Evolutionary conservation across 2,797 vertebrate species (phyloP), one percentile per base, ranked within the genome.

Genomic region (Diceros bicornis): DNA sequence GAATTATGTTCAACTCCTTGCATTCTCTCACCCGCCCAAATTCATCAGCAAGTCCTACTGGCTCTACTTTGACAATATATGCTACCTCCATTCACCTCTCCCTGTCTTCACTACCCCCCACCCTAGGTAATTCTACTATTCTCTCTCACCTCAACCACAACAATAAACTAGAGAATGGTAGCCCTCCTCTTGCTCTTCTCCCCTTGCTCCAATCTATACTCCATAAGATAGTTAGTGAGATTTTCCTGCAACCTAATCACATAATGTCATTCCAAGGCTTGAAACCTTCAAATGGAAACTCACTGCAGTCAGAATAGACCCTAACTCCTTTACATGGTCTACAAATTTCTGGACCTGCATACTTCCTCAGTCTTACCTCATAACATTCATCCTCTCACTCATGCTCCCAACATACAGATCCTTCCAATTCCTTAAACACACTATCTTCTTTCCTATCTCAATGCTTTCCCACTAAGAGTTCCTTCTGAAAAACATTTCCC

Each of bases 381-480:
- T 4, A 61, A 25, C 4, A 62, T 32, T n/a, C 7, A 32, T 29
- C 10, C 1, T 87, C 72, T 57, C 18, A 44, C 13, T 52, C 68
- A 55, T 41, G 14, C 0, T n/a, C 0, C 57, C 5, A 7, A 32
- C 21, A 14, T 0, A 50, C 0, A 84, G 16, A 34, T 23, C 1
- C n/a, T 64, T 95, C 27, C n/a, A 25, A 32, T 37, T 82, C 3
- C 52, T 88, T 66, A 88, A 34, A 81, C 13, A 50, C 21, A 41
- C 5, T 44, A 7, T 79, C 13, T 7, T 78, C 27, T 91, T 89
- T 29, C 14, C 18, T 55, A 21, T 29, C 21, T 87, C 47, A 7
- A 20, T 34, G 16, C 10, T 29, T 89, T 59, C 47, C 20, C 13
- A 77, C 6, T 75, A 83, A 64, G 3, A 34, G 41, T 44, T 79